Percentiles rank a stretch among this genome's conserved stretches.
Evolutionary conservation across 2,888 invertebrate genomes (phyloP).

Genomic region (Callinectes sapidus): DNA sequence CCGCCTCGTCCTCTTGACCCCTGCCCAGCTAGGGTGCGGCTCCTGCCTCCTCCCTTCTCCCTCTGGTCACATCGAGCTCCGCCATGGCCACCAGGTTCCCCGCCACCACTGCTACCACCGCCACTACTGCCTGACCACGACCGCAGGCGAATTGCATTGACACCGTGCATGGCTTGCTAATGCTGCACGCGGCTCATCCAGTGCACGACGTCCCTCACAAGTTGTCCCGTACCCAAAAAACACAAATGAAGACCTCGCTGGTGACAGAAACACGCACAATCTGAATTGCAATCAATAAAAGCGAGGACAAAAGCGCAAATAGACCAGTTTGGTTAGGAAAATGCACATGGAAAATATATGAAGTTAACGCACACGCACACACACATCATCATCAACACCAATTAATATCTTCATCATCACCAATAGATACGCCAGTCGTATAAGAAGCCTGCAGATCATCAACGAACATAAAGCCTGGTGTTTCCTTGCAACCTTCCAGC

Average conservation of each 20-base stretch:
- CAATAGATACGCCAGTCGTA: too few relatives aligned
- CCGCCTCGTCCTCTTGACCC: not conserved
- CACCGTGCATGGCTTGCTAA: not conserved
- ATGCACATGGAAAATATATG: not conserved
- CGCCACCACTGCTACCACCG: not conserved
- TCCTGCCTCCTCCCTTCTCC: not conserved
- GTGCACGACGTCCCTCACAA: not conserved
- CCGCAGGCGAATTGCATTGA: not conserved
- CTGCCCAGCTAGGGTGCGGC: not conserved
- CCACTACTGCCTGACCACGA: not conserved
- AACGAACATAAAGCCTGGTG: too few relatives aligned
- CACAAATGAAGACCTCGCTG: not conserved
- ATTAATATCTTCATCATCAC: too few relatives aligned
- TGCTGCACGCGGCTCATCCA: not conserved
- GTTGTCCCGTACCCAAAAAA: not conserved
- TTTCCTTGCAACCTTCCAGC: not conserved
- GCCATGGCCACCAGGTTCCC: not conserved
- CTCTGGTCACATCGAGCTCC: not conserved
- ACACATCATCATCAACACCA: too few relatives aligned
- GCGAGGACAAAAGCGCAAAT: not conserved
- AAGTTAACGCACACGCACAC: not conserved
- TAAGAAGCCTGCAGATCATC: too few relatives aligned
- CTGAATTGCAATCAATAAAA: not conserved
- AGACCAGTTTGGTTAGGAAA: not conserved
- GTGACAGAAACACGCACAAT: not conserved